Evolutionary conservation across 2,113 vertebrate species (phyloP).

Genomic region (Chauna torquata): DNA sequence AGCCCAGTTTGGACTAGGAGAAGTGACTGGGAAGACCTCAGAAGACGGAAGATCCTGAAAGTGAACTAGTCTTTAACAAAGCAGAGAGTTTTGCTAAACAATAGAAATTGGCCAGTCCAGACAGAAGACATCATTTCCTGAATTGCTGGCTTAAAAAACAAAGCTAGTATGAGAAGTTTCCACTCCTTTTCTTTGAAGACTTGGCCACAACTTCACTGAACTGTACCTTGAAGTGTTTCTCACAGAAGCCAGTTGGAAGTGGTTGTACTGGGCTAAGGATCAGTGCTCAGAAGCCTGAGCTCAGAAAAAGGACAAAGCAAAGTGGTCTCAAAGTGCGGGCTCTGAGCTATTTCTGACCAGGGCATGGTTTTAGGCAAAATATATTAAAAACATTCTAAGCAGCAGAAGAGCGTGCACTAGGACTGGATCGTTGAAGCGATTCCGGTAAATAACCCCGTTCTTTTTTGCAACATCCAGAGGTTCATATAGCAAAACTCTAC

Average conservation of each 20-base stretch:
- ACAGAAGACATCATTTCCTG: background rate
- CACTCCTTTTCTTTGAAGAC: background rate
- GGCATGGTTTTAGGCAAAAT: background rate
- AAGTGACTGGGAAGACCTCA: background rate
- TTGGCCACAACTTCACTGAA: background rate
- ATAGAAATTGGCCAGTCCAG: background rate
- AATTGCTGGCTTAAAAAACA: background rate
- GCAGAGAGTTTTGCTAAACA: background rate
- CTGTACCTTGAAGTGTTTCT: background rate
- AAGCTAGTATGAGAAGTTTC: background rate
- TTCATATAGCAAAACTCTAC: background rate
- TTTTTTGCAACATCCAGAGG: background rate
- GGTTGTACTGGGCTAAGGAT: background rate
- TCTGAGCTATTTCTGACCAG: background rate
- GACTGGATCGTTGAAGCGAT: background rate
- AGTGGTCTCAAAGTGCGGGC: background rate
- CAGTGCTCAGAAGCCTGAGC: background rate
- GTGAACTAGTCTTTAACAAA: background rate
- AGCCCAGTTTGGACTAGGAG: background rate
- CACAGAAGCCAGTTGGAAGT: background rate
- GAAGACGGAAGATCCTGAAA: background rate
- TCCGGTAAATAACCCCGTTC: background rate
- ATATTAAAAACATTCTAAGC: background rate
- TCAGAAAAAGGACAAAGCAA: background rate
- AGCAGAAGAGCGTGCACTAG: background rate